Evolutionary conservation across 2,888 invertebrate species (phyloP).

Genomic region (Beris chalybata): DNA sequence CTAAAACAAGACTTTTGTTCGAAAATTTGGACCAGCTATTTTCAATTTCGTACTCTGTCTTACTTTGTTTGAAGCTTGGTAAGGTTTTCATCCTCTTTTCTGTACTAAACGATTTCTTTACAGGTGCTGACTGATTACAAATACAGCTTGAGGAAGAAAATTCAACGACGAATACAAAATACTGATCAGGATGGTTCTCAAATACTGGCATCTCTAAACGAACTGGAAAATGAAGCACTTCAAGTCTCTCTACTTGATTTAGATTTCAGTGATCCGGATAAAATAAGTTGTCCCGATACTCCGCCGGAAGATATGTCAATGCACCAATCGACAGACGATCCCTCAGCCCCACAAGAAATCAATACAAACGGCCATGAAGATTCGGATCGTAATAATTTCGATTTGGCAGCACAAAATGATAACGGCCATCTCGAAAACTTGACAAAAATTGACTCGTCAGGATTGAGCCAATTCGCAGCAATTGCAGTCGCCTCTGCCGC

Average conservation of each 20-base stretch:
- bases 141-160: constrained; percentile 23
- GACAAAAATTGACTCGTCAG: no score
- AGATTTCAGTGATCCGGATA: constrained; percentile 13
- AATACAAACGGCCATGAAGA: no score
- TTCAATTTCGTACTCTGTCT: no score
- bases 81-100: no score
- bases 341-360: neutral
- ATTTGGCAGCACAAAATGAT: no score
- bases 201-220: constrained; percentile 19
- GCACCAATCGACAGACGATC: constrained; percentile 6
- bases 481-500: no score
- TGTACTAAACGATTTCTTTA: neutral
- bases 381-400: no score
- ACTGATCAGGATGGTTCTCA: constrained; percentile 16
- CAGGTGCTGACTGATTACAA: constrained; percentile 24
- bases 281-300: constrained; percentile 3
- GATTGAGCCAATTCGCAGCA: no score
- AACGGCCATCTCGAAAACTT: no score
- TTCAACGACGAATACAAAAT: constrained; percentile 19
- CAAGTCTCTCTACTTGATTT: constrained; percentile 18
- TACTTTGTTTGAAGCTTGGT: no score
- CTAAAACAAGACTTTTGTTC: no score
- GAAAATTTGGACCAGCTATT: no score
- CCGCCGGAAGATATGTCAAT: constrained; percentile 8
- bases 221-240: constrained; percentile 20